Evolutionary conservation across 30 jellyfish, hydroid and myxozoan species (phyloP), one percentile per base, ranked within the genome.

Genomic region (Haliclystus octoradiatus): DNA sequence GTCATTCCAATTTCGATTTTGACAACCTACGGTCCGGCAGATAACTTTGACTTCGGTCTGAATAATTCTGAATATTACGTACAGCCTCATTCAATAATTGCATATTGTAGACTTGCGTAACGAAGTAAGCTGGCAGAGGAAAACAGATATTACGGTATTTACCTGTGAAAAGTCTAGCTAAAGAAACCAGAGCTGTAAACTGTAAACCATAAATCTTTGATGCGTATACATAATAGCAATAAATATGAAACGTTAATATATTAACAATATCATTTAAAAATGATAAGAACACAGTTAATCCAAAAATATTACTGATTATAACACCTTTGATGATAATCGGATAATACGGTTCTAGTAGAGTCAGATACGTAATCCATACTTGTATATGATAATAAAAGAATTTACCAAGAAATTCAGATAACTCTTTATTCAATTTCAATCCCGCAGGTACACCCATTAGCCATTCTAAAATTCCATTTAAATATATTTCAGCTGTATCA

Each of bases 391-490:
- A 88, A 4, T 63, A 70, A 69, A 88, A 88, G 65, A 88, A 75
- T 34, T 64, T 70, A 25, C 97, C 97, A 26, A 80, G 78, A 72
- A 80, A 88, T 0, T 53, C 50, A 7, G 97, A 72, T 70, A 88
- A 40, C 75, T 88, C 97, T 2, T 88, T 80, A 75, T 80, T 88
- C 22, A 88, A 52, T 76, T 88, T 88, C 71, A 88, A 52, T 2
- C 97, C 97, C 28, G 97, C 97, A 27, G 97, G 97, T 26, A 81
- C 89, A 12, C 97, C 97, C 92, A 80, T 81, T 71, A 88, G 57
- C 94, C 97, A 88, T 29, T 71, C 74, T 26, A 88, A 66, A 13
- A 88, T 63, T 23, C 50, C 62, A 29, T 49, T 70, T 12, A 85
- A 33, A 32, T 67, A 64, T 2, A 24, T 74, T 31, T 72, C 62